Percentiles rank a stretch among this genome's conserved stretches.
Evolutionary conservation across 2,113 vertebrate species (phyloP).

Genomic region (Willisornis vidua): DNA sequence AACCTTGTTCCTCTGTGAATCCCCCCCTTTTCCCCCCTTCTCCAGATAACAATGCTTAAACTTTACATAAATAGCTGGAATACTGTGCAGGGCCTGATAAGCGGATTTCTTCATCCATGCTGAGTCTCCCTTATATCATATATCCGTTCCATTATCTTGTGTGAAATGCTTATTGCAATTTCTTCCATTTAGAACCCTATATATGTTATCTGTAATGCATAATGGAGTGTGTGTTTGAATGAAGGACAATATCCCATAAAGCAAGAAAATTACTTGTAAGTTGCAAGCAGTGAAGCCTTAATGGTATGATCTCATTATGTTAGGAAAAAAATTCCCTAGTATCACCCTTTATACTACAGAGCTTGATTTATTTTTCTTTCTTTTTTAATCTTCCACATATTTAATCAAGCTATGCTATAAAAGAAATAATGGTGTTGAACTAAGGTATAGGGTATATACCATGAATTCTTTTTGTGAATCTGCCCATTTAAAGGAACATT

Average conservation of each 20-base stretch:
- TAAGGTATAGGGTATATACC: neutral
- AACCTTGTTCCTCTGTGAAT: neutral
- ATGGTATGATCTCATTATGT: constrained; percentile 48
- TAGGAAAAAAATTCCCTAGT: neutral
- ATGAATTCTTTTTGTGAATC: neutral
- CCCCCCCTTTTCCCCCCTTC: neutral
- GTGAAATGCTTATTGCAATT: constrained; percentile 57
- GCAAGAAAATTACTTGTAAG: constrained; percentile 58
- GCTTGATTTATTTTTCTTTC: constrained; percentile 6
- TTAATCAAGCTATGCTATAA: neutral
- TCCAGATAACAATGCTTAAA: constrained; percentile 32
- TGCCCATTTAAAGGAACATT: neutral
- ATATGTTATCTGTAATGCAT: constrained; percentile 49
- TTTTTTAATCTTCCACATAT: neutral
- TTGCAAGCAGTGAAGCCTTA: constrained; percentile 14
- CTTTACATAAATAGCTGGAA: constrained; percentile 51
- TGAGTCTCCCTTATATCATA: constrained; percentile 25
- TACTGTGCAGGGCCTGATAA: constrained; percentile 51
- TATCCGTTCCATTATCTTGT: constrained; percentile 34
- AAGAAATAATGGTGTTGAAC: neutral
- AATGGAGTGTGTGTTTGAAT: constrained; percentile 46
- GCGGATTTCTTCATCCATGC: constrained; percentile 40
- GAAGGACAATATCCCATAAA: constrained; percentile 56
- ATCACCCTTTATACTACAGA: neutral
- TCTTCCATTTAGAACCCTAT: constrained; percentile 34